These are phyloP conservation scores for Gadopsis marmoratus DNA, from an alignment of 2,797 vertebrate genomes.

Conservation along the genomic window DNA sequence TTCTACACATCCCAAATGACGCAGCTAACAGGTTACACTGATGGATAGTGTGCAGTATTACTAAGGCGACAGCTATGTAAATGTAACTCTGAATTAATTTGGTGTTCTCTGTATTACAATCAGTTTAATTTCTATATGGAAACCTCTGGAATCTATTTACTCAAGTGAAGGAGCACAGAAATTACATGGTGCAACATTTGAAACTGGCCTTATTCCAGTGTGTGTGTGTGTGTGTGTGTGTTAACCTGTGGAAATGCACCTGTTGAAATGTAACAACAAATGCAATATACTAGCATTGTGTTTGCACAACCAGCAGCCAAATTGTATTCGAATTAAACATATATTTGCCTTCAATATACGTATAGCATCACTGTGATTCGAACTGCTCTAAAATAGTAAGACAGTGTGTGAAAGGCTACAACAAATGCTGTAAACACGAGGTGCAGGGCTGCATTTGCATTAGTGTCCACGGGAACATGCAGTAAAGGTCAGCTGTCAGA, in stretches of 20 bases:
- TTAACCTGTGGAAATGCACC: neutral
- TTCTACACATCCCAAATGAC: neutral
- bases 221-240: neutral
- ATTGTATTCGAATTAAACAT: neutral
- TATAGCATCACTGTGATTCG: neutral
- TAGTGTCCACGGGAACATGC: neutral
- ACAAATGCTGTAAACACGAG: neutral
- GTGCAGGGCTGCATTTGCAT: neutral
- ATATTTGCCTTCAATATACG: neutral
- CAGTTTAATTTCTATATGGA: conserved; percentile 24
- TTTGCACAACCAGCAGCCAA: neutral
- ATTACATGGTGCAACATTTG: conserved; percentile 29
- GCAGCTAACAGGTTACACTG: neutral
- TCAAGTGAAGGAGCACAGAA: conserved; percentile 16
- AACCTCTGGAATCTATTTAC: conserved; percentile 29
- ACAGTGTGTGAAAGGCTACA: neutral
- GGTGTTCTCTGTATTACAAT: conserved; percentile 23
- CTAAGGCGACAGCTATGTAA: conserved; percentile 12
- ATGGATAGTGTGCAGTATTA: conserved; percentile 14
- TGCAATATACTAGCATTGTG: neutral
- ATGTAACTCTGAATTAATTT: conserved; percentile 46
- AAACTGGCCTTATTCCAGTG: neutral
- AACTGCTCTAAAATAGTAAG: neutral
- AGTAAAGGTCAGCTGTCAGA: conserved; percentile 2
- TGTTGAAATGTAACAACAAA: neutral